Percentiles rank a stretch among this genome's conserved stretches.
Evolutionary conservation across 1,140 invertebrate species (phyloP).

Genomic region (Eriocheir sinensis): DNA sequence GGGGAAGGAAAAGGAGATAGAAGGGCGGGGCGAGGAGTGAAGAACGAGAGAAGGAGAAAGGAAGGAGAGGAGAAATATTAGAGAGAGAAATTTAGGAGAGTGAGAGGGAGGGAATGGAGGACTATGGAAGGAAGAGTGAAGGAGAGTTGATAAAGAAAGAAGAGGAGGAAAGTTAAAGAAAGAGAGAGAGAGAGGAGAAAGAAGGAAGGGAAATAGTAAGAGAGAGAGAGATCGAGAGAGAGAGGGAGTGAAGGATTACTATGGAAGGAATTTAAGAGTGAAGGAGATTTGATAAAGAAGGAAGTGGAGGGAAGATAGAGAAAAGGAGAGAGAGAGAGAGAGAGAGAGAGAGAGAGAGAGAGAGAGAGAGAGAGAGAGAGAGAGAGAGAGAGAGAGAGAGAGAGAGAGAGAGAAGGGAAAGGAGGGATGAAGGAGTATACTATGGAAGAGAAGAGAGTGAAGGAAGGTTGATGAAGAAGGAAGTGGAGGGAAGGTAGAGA

Average conservation of each 20-base stretch:
- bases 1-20: no score
- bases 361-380: constrained; percentile 41
- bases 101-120: not conserved
- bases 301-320: not conserved
- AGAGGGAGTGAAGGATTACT: not conserved
- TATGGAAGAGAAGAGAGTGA: not conserved
- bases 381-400: constrained; percentile 33
- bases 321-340: not conserved
- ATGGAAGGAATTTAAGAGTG: not conserved
- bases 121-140: not conserved
- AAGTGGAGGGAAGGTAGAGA: not conserved
- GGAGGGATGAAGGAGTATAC: not conserved
- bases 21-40: no score
- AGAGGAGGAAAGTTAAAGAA: not conserved
- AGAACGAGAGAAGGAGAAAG: no score
- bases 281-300: not conserved
- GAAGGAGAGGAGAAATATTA: no score
- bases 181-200: not conserved
- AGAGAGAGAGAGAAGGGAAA: not conserved
- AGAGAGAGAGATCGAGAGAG: constrained; percentile 17
- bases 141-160: no score
- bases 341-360: constrained; percentile 16
- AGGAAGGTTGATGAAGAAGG: not conserved
- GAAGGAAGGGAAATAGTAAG: constrained; percentile 29
- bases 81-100: constrained; percentile 16